Percentiles rank a stretch among this genome's conserved stretches.
These are phyloP conservation scores for Drosophila nasuta DNA, from an alignment of 1,140 invertebrate species.

Conservation along the genomic window DNA sequence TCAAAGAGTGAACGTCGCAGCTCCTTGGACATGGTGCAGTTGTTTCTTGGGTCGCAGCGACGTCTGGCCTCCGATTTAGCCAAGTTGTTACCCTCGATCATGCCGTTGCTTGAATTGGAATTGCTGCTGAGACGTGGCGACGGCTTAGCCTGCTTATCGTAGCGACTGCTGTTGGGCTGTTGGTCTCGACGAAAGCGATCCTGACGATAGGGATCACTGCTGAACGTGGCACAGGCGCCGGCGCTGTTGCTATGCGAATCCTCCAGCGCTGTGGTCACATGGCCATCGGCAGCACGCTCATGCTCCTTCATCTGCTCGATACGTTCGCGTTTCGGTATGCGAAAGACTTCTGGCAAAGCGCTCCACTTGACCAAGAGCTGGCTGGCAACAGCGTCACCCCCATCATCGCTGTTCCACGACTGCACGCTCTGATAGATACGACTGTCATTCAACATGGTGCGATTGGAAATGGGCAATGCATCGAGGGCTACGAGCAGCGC, in stretches of 20 bases:
- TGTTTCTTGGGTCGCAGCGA: conserved; percentile 9
- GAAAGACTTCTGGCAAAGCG: conserved; percentile 89
- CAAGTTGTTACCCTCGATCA: not conserved
- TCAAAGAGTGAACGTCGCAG: conserved; percentile 90
- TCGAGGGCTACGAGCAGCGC: conserved; percentile 92
- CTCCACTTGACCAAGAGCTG: conserved; percentile 66
- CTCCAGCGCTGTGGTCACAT: conserved; percentile 66
- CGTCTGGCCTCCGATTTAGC: conserved; percentile 21
- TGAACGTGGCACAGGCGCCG: conserved; percentile 8
- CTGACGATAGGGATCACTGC: conserved; percentile 80
- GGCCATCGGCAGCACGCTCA: conserved; percentile 91
- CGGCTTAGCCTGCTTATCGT: conserved; percentile 36
- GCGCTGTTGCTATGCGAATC: conserved; percentile 52
- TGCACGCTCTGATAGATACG: conserved; percentile 94
- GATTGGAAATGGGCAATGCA: conserved; percentile 95
- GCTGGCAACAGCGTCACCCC: conserved; percentile 67
- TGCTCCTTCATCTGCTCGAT: conserved; percentile 97
- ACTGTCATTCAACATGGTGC: conserved; percentile 96
- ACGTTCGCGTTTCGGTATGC: conserved; percentile 97
- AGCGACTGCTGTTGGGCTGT: conserved; percentile 32
- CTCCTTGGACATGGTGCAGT: conserved; percentile 62
- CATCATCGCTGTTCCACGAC: conserved; percentile 88
- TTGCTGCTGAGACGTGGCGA: conserved; percentile 39
- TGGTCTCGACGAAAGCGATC: conserved; percentile 82
- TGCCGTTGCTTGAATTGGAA: conserved; percentile 35